Evolutionary conservation across 2,797 vertebrate species (phyloP).

Genomic region (Gallinago nigripennis): DNA sequence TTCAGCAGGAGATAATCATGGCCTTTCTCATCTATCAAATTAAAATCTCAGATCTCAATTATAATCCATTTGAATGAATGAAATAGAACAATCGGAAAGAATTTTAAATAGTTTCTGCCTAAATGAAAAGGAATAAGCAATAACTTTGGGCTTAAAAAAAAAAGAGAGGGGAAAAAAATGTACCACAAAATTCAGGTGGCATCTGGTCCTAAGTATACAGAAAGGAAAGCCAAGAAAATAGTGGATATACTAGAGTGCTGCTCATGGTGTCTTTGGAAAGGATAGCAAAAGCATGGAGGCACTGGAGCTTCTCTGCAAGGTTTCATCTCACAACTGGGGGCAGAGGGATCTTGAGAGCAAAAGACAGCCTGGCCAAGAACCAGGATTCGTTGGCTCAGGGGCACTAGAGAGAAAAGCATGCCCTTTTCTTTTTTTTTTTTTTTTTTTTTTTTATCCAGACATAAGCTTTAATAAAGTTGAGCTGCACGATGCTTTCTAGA

Average conservation of each 20-base stretch:
- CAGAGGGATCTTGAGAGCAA: not conserved
- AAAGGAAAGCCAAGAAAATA: not conserved
- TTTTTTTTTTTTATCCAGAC: not conserved
- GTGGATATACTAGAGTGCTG: not conserved
- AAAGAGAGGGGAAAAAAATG: not conserved
- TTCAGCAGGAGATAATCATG: not conserved
- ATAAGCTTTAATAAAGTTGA: not conserved
- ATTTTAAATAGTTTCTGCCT: not conserved
- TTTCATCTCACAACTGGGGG: not conserved
- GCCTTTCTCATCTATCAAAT: not conserved
- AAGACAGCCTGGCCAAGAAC: not conserved
- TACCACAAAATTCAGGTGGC: not conserved
- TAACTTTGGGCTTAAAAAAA: not conserved
- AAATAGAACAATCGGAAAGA: not conserved
- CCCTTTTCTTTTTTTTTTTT: not conserved
- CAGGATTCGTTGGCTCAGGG: not conserved
- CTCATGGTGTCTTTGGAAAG: not conserved
- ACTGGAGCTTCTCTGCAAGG: not conserved
- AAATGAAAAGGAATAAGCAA: not conserved
- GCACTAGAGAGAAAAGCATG: not conserved
- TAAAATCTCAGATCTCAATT: not conserved
- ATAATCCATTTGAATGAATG: not conserved
- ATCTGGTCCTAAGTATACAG: not conserved
- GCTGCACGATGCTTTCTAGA: not conserved
- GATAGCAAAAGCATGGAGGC: not conserved